Conservation (phyloP, 2,888 invertebrate genomes). For the Acronicta psi region DNA sequence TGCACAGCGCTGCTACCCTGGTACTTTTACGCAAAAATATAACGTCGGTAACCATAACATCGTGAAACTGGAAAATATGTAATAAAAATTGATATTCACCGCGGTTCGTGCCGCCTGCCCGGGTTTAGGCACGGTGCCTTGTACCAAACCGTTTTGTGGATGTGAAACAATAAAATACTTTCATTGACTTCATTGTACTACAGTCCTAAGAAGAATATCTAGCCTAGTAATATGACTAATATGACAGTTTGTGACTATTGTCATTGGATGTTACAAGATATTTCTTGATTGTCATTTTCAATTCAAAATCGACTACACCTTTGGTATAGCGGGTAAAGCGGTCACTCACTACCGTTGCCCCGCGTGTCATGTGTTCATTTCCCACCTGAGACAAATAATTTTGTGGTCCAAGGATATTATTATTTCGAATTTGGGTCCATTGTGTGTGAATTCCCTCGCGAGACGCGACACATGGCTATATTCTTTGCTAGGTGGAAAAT, state of each 20-base stretch:
- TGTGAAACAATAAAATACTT: slow-evolving; percentile 49
- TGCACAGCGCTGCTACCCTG: neutral
- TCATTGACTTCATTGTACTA: too few species aligned
- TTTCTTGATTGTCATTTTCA: too few species aligned
- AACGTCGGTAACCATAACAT: slow-evolving; percentile 27
- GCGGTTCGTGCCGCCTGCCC: slow-evolving; percentile 27
- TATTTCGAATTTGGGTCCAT: too few species aligned
- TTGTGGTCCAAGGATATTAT: too few species aligned
- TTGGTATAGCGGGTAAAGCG: too few species aligned
- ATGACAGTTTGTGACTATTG: slow-evolving; percentile 17
- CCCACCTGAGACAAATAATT: too few species aligned
- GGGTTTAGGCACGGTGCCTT: slow-evolving; percentile 39
- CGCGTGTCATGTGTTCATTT: too few species aligned
- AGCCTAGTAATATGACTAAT: slow-evolving; percentile 33
- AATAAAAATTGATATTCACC: slow-evolving; percentile 50
- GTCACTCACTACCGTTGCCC: too few species aligned
- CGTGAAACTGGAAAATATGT: slow-evolving; percentile 35
- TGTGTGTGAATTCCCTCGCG: too few species aligned
- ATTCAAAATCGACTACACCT: too few species aligned
- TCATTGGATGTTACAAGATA: slow-evolving; percentile 1
- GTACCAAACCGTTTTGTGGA: slow-evolving; percentile 49
- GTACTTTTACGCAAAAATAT: slow-evolving; percentile 18
- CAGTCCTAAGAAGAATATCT: slow-evolving; percentile 3
- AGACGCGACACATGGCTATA: too few species aligned
- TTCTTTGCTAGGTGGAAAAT: too few species aligned